A percentile compares a stretch with the other conserved stretches of the same genome.
phyloP scores from a whole-genome alignment of 2,113 vertebrate species.

The Phrynosoma platyrhinos region DNA sequence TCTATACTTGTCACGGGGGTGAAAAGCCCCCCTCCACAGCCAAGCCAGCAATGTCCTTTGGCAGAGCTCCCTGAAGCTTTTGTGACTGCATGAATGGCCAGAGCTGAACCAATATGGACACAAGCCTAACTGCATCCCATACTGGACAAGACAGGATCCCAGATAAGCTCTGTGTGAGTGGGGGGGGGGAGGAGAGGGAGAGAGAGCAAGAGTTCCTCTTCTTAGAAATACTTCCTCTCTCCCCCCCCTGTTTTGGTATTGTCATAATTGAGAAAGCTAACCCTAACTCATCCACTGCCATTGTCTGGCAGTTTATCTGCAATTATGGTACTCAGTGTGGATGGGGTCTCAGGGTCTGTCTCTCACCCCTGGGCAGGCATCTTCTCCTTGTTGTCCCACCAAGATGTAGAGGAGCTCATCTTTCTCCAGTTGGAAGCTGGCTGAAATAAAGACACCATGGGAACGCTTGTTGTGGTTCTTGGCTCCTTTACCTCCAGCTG shows the following conservation, averaged over 20 bases:
- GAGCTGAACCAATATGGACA: no score
- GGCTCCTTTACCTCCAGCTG: conserved; percentile 88
- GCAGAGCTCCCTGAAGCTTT: no score
- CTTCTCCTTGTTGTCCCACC: conserved; percentile 91
- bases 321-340: neutral
- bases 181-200: no score
- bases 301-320: neutral
- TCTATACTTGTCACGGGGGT: no score
- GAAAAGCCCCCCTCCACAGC: no score
- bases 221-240: neutral
- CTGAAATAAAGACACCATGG: conserved; percentile 88
- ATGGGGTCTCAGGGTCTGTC: neutral
- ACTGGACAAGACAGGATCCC: no score
- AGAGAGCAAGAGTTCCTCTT: neutral
- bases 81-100: no score
- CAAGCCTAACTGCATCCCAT: no score
- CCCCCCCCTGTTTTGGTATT: neutral
- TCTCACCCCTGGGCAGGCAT: conserved; percentile 90
- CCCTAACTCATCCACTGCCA: conserved; percentile 25
- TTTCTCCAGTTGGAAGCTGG: conserved; percentile 85
- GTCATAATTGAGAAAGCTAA: neutral
- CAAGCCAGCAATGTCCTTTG: no score
- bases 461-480: conserved; percentile 91
- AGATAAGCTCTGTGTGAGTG: no score
- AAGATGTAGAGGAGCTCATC: conserved; percentile 87